These are phyloP conservation scores for Lophotis ruficrista DNA, from an alignment of 2,113 vertebrate species.

Conservation along the genomic window DNA sequence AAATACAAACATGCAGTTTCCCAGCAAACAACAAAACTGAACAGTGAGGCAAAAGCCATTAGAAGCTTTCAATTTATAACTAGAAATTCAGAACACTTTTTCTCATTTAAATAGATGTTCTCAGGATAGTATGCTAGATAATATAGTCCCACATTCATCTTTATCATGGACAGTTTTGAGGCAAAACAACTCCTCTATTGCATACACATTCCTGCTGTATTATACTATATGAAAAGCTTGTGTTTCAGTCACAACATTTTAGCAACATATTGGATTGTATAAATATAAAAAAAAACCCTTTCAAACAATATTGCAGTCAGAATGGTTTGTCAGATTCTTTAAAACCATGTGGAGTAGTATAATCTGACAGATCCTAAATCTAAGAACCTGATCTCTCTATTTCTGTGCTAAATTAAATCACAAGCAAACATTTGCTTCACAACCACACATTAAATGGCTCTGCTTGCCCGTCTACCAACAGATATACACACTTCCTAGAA, in stretches of 20 bases:
- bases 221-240: background rate
- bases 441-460: background rate
- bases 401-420: background rate
- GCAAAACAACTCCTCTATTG: background rate
- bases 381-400: background rate
- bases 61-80: conserved; percentile 1
- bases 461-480: background rate
- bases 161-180: background rate
- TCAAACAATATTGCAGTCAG: background rate
- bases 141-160: background rate
- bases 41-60: background rate
- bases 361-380: background rate
- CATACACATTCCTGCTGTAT: background rate
- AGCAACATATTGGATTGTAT: background rate
- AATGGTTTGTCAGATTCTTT: background rate
- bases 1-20: background rate
- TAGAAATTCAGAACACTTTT: background rate
- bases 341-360: background rate
- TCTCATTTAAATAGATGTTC: background rate
- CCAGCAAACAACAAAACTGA: background rate
- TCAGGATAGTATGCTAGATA: background rate
- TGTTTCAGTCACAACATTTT: background rate
- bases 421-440: background rate
- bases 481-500: background rate
- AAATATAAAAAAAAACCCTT: background rate